Evolutionary conservation across 2,113 vertebrate genomes (phyloP).

Genomic region (Neotragus pygmaeus): DNA sequence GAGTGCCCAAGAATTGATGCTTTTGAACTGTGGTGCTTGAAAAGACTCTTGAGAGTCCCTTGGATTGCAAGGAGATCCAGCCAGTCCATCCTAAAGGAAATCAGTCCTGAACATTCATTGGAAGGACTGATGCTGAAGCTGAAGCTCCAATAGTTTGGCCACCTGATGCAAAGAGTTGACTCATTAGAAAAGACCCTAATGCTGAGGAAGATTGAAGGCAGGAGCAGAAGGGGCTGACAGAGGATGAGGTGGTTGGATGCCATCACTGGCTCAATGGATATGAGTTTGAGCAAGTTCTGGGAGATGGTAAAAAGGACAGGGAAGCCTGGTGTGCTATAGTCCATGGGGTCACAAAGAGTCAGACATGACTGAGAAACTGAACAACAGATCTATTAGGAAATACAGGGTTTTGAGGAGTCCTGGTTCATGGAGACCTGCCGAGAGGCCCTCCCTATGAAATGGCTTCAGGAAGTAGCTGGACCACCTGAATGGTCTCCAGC

Average conservation of each 20-base stretch:
- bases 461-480: background rate
- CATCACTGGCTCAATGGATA: background rate
- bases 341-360: background rate
- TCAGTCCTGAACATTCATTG: background rate
- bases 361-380: background rate
- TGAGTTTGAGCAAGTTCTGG: background rate
- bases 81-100: background rate
- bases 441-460: background rate
- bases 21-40: background rate
- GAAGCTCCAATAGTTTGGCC: background rate
- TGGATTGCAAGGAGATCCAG: background rate
- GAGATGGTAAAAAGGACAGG: background rate
- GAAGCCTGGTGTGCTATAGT: background rate
- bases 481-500: too few species aligned
- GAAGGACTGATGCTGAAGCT: background rate
- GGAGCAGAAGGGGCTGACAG: background rate
- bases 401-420: background rate
- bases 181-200: background rate
- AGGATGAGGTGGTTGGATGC: background rate
- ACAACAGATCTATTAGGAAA: background rate
- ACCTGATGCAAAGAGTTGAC: background rate
- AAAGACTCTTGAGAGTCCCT: background rate
- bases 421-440: background rate
- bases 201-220: background rate
- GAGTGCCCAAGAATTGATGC: background rate